Conservation (phyloP, 2,797 vertebrate species). For the Dromococcyx pavoninus region DNA sequence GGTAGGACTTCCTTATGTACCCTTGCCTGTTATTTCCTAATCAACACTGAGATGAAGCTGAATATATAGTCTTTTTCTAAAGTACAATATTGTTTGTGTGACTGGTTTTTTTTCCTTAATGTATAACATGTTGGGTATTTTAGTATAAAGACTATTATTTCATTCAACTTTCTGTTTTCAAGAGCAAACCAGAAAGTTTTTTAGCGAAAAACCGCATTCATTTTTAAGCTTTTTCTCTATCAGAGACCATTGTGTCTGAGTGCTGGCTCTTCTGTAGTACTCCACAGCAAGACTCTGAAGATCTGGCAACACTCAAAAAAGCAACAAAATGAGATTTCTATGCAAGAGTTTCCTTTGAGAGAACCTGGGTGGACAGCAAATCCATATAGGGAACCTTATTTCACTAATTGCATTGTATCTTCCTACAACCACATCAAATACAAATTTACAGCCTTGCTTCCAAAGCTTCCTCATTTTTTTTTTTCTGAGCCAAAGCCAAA, state of each 20-base stretch:
- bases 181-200: neutral
- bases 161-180: neutral
- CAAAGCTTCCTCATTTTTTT: neutral
- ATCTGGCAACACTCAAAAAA: neutral
- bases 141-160: neutral
- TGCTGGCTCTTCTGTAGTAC: neutral
- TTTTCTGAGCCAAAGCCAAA: neutral
- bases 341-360: neutral
- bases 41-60: neutral
- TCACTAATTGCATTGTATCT: neutral
- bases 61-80: neutral
- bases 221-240: neutral
- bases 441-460: neutral
- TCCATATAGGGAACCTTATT: neutral
- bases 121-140: neutral
- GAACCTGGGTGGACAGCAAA: neutral
- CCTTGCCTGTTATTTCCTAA: neutral
- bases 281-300: neutral
- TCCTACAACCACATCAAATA: neutral
- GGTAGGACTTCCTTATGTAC: neutral
- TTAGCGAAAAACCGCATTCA: neutral
- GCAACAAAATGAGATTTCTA: neutral
- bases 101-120: neutral
- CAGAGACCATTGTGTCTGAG: neutral
- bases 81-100: too few species aligned